These are phyloP conservation scores for Mimas tiliae DNA, from an alignment of 2,888 invertebrate species.

Conservation along the genomic window DNA sequence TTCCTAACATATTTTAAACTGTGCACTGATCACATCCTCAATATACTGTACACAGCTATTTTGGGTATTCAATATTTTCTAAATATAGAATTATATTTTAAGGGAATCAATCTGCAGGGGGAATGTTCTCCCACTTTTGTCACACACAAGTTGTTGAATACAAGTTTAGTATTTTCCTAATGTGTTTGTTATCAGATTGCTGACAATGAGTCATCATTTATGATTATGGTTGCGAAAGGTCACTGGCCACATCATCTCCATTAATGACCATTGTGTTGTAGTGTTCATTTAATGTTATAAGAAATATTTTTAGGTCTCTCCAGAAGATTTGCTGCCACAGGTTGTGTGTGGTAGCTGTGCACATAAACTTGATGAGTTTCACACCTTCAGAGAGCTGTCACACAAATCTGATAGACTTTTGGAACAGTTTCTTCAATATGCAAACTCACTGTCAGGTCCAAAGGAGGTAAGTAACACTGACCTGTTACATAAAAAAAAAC, in stretches of 20 bases:
- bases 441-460: conserved; percentile 87
- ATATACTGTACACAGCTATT: conserved; percentile 71
- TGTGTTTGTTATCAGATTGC: conserved; percentile 69
- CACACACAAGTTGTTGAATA: conserved; percentile 43
- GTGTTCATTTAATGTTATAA: conserved; percentile 48
- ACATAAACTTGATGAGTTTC: conserved; percentile 89
- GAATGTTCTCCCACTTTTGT: conserved; percentile 60
- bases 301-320: conserved; percentile 87
- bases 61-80: conserved; percentile 80
- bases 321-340: conserved; percentile 90
- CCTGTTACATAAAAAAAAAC: not conserved
- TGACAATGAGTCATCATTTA: conserved; percentile 74
- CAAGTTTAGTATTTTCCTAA: conserved; percentile 46
- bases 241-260: conserved; percentile 74
- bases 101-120: conserved; percentile 71
- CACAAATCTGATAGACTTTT: conserved; percentile 90
- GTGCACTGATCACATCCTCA: conserved; percentile 56
- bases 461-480: conserved; percentile 83
- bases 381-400: conserved; percentile 90
- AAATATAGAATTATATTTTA: conserved; percentile 77
- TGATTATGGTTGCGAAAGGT: conserved; percentile 77
- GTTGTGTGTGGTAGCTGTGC: conserved; percentile 91
- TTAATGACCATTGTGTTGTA: conserved; percentile 59
- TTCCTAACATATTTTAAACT: conserved; percentile 50
- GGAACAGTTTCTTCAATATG: conserved; percentile 90